Conservation (phyloP, 2,888 invertebrate species). For the Temnothorax ravouxi region DNA sequence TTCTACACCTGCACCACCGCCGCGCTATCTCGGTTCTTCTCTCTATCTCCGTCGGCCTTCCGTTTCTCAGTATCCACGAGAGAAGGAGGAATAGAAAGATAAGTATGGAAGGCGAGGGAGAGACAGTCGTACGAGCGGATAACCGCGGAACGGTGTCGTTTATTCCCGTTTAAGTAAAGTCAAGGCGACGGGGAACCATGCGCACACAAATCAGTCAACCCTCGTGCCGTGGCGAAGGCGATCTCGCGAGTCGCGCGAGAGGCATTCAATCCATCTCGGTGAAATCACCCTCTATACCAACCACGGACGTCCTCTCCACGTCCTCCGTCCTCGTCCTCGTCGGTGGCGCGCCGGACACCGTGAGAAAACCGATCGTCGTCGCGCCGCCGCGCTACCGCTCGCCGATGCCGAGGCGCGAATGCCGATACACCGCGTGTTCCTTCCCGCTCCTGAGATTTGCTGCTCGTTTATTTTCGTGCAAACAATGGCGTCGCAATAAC, state of each 20-base stretch:
- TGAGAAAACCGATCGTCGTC: slow-evolving; percentile 76
- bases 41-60: slow-evolving; percentile 53
- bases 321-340: slow-evolving; percentile 61
- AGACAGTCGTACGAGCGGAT: slow-evolving; percentile 32
- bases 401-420: slow-evolving; percentile 57
- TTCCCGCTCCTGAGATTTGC: slow-evolving; percentile 44
- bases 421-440: slow-evolving; percentile 41
- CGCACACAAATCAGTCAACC: slow-evolving; percentile 85
- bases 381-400: slow-evolving; percentile 59
- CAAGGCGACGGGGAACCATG: slow-evolving; percentile 82
- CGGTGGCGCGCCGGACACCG: slow-evolving; percentile 70
- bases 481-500: slow-evolving; percentile 66
- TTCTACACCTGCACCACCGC: slow-evolving; percentile 78
- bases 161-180: slow-evolving; percentile 84
- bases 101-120: slow-evolving; percentile 10
- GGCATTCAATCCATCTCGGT: slow-evolving; percentile 83
- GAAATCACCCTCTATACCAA: slow-evolving; percentile 81
- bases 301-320: slow-evolving; percentile 58
- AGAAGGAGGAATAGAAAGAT: slow-evolving; percentile 27
- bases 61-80: slow-evolving; percentile 35
- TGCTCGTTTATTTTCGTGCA: slow-evolving; percentile 60
- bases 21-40: slow-evolving; percentile 59
- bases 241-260: slow-evolving; percentile 60
- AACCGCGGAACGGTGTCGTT: slow-evolving; percentile 76
- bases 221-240: slow-evolving; percentile 72